Base-by-base conservation (phyloP, 37 sponge, comb jelly and placozoan species). In the Oscarella lobularis region DNA sequence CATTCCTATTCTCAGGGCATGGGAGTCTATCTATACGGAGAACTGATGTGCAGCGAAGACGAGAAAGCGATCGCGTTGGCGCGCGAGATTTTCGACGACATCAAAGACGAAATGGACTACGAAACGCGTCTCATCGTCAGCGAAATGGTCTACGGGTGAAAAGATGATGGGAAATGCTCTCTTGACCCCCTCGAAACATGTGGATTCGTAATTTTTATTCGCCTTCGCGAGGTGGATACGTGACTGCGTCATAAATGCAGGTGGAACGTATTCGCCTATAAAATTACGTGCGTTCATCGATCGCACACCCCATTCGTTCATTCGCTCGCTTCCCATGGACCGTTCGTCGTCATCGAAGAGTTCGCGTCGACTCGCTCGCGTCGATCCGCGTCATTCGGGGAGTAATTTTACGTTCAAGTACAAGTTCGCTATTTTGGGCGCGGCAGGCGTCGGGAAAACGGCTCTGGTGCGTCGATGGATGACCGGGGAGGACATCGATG, bases 1-100 rank as follows among this genome's bases (percentile, higher is more conserved):
- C 14, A 70, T 70, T 14, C 73, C 73, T 70, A 14, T 70, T 20
- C 31, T 14, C 27, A 70, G 73, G 73, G 73, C 0, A 70, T 70
- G 73, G 73, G 73, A 20, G 36, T 70, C 31, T 70, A 70, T 70
- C 27, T 70, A 20, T 70, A 70, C 27, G 73, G 73, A 9, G 73
- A 70, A 20, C 27, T 70, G 73, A 31, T 70, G 60, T 48, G 60
- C 73, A 29, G 14, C 14, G 14, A 20, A 20, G 73, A 70, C 37
- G 35, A 35, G 31, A 70, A 70, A 70, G 73, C 31, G 14, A 48
- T 48, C 60, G 60, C 60, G 20, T 20, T 70, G 14, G 73, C 73
- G 35, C 14, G 73, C 14, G 36, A 70, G 27, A 20, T 70, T 20
- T 70, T 35, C 37, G 73, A 35, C 14, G 20, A 20, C 14, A 9